Base-by-base conservation (phyloP, 2,888 invertebrate genomes). In the Synanthedon myopaeformis region DNA sequence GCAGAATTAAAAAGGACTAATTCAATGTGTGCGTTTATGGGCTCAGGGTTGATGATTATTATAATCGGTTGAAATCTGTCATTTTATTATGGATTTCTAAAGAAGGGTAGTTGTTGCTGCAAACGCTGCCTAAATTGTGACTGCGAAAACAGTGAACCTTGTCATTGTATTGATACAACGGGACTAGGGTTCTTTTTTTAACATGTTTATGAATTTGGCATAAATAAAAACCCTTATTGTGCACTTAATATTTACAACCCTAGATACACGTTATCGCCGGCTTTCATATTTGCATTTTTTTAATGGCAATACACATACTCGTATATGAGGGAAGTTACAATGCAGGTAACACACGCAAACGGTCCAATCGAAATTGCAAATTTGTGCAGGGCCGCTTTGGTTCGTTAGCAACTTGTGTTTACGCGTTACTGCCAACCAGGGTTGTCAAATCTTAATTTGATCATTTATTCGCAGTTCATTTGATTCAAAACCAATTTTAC, bases 361-460 rank as follows among this genome's bases (percentile, higher is more conserved):
- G 74, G 70, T 64, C 72, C 83, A 87, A 86, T 87, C 83, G 85
- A 86, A 86, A 85, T 86, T 87, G 86, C 85, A 87, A 86, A 86
- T 87, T 83, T 83, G 84, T 82, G 85, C 84, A 85, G 82, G 80
- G 77, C 81, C 74, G 79, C 72, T 69, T 70, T 76, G 84, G 82
- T 87, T 87, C 86, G 86, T 87, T 87, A 87, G 83, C 77, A 79
- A 82, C 82, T 82, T 82, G 82, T 86, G 84, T 86, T 85, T 83
- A 83, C 83, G 81, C 78, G 76, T 74, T 72, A 76, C 77, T 77
- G 69, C 69, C 77, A 74, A 72, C 76, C 75, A 83, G 83, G 84
- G 85, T 61, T 82, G 82, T 62, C 80, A 70, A 74, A 77, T 72
- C 65, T 78, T 82, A 85, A 85, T 84, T 35, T 81, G 70, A 70